Evolutionary conservation across 2,888 invertebrate species (phyloP).

Genomic region (Mesorhabditis sp.): DNA sequence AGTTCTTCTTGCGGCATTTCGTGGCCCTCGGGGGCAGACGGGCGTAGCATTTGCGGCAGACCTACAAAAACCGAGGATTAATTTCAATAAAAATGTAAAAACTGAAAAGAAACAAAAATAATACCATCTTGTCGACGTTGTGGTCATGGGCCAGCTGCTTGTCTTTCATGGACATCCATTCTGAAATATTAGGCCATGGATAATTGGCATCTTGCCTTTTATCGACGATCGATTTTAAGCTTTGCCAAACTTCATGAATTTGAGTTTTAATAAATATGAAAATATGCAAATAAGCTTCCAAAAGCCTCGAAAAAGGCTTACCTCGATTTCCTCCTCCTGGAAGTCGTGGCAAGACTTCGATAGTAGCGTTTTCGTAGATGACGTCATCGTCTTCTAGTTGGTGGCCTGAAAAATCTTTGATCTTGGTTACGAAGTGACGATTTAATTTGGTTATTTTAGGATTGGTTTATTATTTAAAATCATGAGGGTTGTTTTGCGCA

Average conservation of each 20-base stretch:
- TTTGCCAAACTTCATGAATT: neutral
- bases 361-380: too few relatives aligned
- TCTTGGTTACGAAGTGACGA: too few relatives aligned
- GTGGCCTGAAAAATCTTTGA: too few relatives aligned
- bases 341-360: neutral
- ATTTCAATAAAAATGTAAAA: neutral
- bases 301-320: neutral
- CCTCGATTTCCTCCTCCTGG: neutral
- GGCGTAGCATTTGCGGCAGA: slow-evolving; percentile 98
- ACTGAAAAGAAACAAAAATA: neutral
- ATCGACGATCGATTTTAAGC: neutral
- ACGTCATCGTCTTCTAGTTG: too few relatives aligned
- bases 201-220: too few relatives aligned
- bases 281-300: neutral
- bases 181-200: neutral
- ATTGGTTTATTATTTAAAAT: too few relatives aligned
- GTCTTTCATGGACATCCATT: slow-evolving; percentile 2
- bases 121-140: slow-evolving; percentile 4
- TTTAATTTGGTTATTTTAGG: too few relatives aligned
- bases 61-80: slow-evolving; percentile 69
- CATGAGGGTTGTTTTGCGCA: too few relatives aligned
- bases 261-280: neutral
- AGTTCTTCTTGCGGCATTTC: slow-evolving; percentile 98
- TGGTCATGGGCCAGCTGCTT: neutral
- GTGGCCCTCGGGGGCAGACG: slow-evolving; percentile 96